phyloP scores from a whole-genome alignment of 2,888 invertebrate genomes.

The Slavum lentiscoides region DNA sequence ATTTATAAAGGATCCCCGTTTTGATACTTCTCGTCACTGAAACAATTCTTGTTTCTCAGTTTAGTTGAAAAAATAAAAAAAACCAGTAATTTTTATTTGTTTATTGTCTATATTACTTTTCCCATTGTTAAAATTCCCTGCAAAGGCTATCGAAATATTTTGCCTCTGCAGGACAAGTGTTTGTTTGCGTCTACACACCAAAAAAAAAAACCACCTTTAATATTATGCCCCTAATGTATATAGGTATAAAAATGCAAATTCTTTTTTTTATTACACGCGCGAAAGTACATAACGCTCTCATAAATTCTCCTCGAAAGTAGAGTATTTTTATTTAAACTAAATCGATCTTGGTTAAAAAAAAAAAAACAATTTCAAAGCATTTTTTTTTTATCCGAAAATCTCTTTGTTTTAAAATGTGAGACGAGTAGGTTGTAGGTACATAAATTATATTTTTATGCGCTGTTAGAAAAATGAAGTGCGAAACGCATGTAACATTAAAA shows the following conservation, averaged over 20 bases:
- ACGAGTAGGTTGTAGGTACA: background rate
- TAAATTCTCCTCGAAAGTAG: background rate
- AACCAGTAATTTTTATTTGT: background rate
- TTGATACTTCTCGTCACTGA: slow-evolving; percentile 4
- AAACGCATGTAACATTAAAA: background rate
- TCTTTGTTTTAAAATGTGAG: background rate
- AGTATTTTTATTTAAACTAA: slow-evolving; percentile 1
- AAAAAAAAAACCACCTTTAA: background rate
- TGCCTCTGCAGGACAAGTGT: background rate
- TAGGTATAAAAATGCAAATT: background rate
- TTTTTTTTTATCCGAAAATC: background rate
- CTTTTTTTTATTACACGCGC: background rate
- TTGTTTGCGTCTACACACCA: background rate
- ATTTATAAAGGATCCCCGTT: slow-evolving; percentile 21
- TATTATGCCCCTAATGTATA: background rate
- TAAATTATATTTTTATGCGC: background rate
- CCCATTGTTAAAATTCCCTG: background rate
- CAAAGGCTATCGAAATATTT: background rate
- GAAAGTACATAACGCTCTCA: background rate
- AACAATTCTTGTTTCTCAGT: background rate
- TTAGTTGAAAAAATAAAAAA: slow-evolving; percentile 1
- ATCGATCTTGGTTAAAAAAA: background rate
- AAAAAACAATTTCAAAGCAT: background rate
- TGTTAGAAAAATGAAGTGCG: background rate
- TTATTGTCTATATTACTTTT: background rate